Evolutionary conservation across 2,797 vertebrate genomes (phyloP).

Genomic region (Notoglanidium macrostoma): DNA sequence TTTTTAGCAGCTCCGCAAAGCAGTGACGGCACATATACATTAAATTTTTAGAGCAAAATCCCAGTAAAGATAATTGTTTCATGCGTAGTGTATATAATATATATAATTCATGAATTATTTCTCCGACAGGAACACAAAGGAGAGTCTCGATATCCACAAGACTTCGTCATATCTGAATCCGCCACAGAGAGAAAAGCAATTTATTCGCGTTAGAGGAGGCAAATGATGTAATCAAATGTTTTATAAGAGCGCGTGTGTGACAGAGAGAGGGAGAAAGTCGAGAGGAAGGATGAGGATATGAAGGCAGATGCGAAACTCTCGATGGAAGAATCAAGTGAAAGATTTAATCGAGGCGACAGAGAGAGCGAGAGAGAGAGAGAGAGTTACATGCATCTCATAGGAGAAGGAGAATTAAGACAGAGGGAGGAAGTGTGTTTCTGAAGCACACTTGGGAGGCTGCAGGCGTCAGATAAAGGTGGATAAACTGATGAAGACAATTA

Average conservation of each 20-base stretch:
- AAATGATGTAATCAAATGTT: constrained; percentile 32
- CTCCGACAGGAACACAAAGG: not conserved
- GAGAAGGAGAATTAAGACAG: constrained; percentile 10
- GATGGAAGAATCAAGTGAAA: not conserved
- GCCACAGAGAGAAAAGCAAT: constrained; percentile 1
- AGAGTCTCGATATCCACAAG: not conserved
- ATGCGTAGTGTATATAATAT: not conserved
- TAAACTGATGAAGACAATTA: constrained; percentile 30
- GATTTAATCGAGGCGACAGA: constrained; percentile 2
- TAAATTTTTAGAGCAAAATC: not conserved
- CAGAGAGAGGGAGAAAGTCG: not conserved
- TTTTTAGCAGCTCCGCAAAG: not conserved
- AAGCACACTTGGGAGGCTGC: constrained; percentile 11
- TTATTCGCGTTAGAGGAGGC: constrained; percentile 6
- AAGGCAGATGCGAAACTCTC: constrained; percentile 10
- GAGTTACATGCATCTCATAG: not conserved
- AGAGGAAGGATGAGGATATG: constrained; percentile 16
- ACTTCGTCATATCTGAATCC: not conserved
- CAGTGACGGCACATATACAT: not conserved
- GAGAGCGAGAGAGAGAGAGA: not conserved
- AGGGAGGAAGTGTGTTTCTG: not conserved
- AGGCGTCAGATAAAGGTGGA: constrained; percentile 5
- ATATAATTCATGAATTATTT: not conserved
- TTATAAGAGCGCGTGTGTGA: not conserved
- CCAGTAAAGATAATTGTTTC: not conserved